Base-by-base conservation (phyloP, 2,888 invertebrate species). In the Allophyes oxyacanthae region DNA sequence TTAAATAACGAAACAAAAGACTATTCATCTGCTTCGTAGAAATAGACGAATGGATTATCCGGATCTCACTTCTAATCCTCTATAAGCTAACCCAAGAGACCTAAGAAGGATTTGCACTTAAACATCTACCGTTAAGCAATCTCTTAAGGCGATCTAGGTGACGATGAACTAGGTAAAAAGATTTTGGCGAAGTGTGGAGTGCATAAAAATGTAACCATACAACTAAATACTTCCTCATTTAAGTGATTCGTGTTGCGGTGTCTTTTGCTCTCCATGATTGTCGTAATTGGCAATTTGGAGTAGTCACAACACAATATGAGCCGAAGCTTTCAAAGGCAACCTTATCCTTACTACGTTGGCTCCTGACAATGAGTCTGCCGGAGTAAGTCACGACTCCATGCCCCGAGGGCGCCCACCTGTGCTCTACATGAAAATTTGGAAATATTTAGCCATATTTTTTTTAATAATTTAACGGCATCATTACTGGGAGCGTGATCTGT, bases 331-430 rank as follows among this genome's bases (percentile, higher is more conserved):
- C 81, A 76, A 76, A 84, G 83, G 83, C 85, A 56, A 71, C 43
- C 38, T 49, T 66, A 75, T 75, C 79, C 79, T 85, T 82, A 85
- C 84, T 83, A 85, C 84, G 85, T 84, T 84, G 84, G 81, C 74
- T 77, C 72, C 81, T 79, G 78, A 86, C 87, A 89, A 89, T 82
- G 73, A 78, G 58, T 52, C 69, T 68, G 71, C 74, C 71, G 72
- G 85, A 84, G 90, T 94, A 92, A 94, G 92, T 93, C 93, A 93
- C 93, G 93, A 93, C 86, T 77, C 62, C 32, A 43, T 56, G 72
- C 86, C 89, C 90, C 79, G 83, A 75, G 82, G 91, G 89, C 88
- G 78, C 76, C 87, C 93, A 94, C 92, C 93, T 94, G 93, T 88
- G 90, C 85, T 78, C 77, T 84, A 72, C 79, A 76, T 78, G 79